Evolutionary conservation across 2,797 vertebrate species (phyloP).

Genomic region (Sebastes alutus): DNA sequence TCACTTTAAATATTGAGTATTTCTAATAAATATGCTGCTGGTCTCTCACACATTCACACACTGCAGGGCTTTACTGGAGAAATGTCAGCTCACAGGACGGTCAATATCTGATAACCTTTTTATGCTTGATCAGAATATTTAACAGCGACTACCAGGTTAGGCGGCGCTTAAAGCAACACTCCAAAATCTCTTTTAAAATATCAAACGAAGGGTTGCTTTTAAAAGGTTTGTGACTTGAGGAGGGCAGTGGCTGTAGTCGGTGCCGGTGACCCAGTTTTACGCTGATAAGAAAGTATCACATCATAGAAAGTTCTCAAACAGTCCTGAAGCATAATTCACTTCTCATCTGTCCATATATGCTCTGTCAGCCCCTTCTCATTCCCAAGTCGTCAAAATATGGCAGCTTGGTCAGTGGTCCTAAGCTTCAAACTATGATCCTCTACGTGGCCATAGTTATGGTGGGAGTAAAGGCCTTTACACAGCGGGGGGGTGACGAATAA

Average conservation of each 20-base stretch:
- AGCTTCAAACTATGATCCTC: background rate
- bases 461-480: background rate
- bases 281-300: background rate
- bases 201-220: background rate
- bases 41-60: conserved; percentile 27
- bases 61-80: conserved; percentile 48
- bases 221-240: conserved; percentile 2
- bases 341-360: background rate
- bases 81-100: conserved; percentile 66
- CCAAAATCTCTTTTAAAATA: conserved; percentile 17
- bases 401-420: background rate
- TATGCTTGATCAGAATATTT: conserved; percentile 64
- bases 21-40: conserved; percentile 52
- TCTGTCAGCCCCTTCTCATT: background rate
- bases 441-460: background rate
- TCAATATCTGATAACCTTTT: conserved; percentile 73
- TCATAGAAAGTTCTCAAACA: background rate
- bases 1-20: conserved; percentile 43
- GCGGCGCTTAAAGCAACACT: conserved; percentile 21
- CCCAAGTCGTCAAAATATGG: background rate
- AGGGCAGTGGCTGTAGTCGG: background rate
- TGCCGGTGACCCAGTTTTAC: background rate
- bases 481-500: background rate
- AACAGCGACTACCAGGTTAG: conserved; percentile 42
- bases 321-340: background rate